A percentile compares a stretch with the other conserved stretches of the same genome.
phyloP scores from a whole-genome alignment of 2,888 invertebrate species.

The Watsonalla binaria region DNA sequence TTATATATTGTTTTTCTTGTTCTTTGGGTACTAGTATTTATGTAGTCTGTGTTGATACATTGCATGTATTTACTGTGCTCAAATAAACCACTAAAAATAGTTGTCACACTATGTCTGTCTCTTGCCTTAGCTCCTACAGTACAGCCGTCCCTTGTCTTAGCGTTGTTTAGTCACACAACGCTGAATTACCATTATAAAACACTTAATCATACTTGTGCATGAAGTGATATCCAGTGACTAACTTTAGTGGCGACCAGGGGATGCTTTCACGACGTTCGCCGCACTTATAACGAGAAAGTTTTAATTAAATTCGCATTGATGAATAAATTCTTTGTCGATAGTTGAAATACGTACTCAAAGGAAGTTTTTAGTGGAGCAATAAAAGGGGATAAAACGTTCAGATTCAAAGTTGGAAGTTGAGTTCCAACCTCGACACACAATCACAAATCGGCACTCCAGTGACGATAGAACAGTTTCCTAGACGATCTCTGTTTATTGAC shows the following conservation, averaged over 20 bases:
- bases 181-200: background rate
- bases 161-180: too few relatives aligned
- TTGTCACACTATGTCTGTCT: too few relatives aligned
- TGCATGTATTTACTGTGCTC: too few relatives aligned
- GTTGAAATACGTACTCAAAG: background rate
- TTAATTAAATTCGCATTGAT: background rate
- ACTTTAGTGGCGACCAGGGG: background rate
- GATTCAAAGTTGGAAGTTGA: background rate
- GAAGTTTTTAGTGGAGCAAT: background rate
- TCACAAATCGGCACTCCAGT: background rate
- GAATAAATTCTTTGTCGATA: background rate
- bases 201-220: background rate
- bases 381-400: background rate
- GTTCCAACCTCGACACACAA: background rate
- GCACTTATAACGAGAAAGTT: background rate
- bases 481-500: background rate
- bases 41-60: too few relatives aligned
- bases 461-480: background rate
- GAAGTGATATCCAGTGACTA: background rate
- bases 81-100: too few relatives aligned
- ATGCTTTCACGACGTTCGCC: background rate
- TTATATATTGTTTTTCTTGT: too few relatives aligned
- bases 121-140: too few relatives aligned
- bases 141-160: too few relatives aligned
- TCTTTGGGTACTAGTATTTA: too few relatives aligned